These are phyloP conservation scores for Caloenas nicobarica DNA, from an alignment of 2,113 vertebrate genomes.

Conservation along the genomic window DNA sequence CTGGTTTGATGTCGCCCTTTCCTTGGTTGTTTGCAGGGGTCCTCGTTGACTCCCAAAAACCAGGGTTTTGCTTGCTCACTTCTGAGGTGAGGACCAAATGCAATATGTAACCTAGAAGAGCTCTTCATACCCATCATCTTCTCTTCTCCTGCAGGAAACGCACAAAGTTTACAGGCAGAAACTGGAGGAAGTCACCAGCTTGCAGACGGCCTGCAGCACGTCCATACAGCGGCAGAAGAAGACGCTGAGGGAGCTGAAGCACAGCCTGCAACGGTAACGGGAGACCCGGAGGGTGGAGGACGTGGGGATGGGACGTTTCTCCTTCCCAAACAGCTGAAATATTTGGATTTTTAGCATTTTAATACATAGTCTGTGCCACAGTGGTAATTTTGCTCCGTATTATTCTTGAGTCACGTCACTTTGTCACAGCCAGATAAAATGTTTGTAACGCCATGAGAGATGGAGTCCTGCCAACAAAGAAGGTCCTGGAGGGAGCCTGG, in stretches of 20 bases:
- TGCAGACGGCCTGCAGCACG: conserved; percentile 85
- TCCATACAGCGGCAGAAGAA: conserved; percentile 90
- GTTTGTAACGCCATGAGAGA: neutral
- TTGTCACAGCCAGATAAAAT: neutral
- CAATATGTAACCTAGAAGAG: neutral
- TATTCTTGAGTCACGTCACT: neutral
- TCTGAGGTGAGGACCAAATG: neutral
- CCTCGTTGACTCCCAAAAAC: neutral
- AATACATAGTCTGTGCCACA: accelerated
- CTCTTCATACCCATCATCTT: neutral
- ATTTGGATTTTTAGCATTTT: neutral
- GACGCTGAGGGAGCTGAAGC: conserved; percentile 81
- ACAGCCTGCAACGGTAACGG: conserved; percentile 80
- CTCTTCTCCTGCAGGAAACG: conserved; percentile 81
- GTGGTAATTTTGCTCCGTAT: neutral
- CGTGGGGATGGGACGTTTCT: neutral
- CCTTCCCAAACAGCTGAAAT: neutral
- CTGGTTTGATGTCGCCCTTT: neutral
- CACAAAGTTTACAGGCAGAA: conserved; percentile 94
- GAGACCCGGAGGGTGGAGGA: neutral
- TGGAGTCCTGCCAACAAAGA: neutral
- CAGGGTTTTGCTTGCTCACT: neutral
- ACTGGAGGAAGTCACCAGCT: conserved; percentile 88
- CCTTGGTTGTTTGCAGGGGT: neutral
- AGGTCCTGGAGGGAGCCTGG: neutral